Conservation (phyloP, 2,888 invertebrate genomes). For the Melieria picta region DNA sequence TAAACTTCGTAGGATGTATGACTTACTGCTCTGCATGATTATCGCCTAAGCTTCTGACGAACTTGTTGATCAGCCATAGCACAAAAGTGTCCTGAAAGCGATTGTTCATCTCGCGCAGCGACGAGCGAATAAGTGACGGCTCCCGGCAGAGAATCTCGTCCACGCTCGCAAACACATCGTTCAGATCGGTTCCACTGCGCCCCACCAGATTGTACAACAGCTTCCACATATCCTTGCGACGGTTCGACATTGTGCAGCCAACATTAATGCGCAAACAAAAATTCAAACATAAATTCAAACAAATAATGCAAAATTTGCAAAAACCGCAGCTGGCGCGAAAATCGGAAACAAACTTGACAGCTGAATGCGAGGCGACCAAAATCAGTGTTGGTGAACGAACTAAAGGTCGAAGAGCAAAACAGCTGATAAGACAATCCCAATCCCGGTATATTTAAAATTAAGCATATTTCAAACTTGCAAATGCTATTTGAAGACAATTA, state of each 20-base stretch:
- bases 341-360: background rate
- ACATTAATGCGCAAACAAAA: background rate
- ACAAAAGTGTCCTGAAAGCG: conserved; percentile 56
- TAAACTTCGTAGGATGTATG: conserved; percentile 25
- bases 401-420: no score
- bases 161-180: conserved; percentile 52
- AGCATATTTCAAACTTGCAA: no score
- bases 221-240: conserved; percentile 61
- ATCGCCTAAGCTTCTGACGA: conserved; percentile 48
- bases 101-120: conserved; percentile 46
- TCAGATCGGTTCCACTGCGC: conserved; percentile 49
- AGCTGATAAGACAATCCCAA: background rate
- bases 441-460: no score
- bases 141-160: conserved; percentile 59
- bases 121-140: conserved; percentile 56
- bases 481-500: no score
- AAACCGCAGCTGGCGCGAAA: conserved; percentile 2
- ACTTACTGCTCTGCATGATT: conserved; percentile 40
- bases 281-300: background rate
- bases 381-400: background rate
- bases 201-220: conserved; percentile 59
- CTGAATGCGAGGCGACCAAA: background rate
- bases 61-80: conserved; percentile 56
- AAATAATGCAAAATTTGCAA: conserved; percentile 5
- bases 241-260: conserved; percentile 49